A percentile compares a stretch with the other conserved stretches of the same genome.
Evolutionary conservation across 2,888 invertebrate species (phyloP).

Genomic region (Tholera decimalis): DNA sequence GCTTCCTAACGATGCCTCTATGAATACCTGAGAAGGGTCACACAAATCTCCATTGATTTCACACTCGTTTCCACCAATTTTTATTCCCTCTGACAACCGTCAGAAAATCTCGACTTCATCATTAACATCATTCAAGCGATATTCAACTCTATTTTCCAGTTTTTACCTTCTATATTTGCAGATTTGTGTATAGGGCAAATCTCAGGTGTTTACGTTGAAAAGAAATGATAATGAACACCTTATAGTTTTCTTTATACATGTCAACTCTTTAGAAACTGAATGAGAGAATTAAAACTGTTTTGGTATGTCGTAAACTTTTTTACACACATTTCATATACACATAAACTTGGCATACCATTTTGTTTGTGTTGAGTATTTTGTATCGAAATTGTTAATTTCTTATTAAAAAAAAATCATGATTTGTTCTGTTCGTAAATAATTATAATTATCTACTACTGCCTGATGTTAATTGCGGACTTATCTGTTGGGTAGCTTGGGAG

Average conservation of each 20-base stretch:
- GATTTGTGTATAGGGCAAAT: conserved; percentile 42
- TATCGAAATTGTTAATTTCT: too few species aligned
- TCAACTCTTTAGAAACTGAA: conserved; percentile 69
- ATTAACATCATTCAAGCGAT: conserved; percentile 53
- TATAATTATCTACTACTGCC: too few species aligned
- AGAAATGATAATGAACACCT: conserved; percentile 80
- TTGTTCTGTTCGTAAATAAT: too few species aligned
- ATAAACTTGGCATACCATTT: too few species aligned
- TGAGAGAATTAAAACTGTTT: conserved; percentile 71
- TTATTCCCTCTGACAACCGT: conserved; percentile 59
- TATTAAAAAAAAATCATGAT: too few species aligned
- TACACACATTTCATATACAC: too few species aligned
- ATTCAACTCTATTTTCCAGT: conserved; percentile 15
- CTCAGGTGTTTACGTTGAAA: conserved; percentile 77
- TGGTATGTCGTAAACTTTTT: conserved; percentile 66
- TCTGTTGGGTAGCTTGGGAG: too few species aligned
- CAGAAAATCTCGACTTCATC: conserved; percentile 58
- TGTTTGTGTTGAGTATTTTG: too few species aligned
- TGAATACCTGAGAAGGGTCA: conserved; percentile 55
- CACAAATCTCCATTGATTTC: conserved; percentile 64
- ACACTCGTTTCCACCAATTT: conserved; percentile 58
- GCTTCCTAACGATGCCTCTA: conserved; percentile 39
- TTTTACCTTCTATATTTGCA: conserved; percentile 16
- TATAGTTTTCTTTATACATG: conserved; percentile 69
- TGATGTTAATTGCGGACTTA: too few species aligned